A percentile compares a stretch with the other conserved stretches of the same genome.
Evolutionary conservation across 2,797 vertebrate species (phyloP).

Genomic region (Falco novaeseelandiae): DNA sequence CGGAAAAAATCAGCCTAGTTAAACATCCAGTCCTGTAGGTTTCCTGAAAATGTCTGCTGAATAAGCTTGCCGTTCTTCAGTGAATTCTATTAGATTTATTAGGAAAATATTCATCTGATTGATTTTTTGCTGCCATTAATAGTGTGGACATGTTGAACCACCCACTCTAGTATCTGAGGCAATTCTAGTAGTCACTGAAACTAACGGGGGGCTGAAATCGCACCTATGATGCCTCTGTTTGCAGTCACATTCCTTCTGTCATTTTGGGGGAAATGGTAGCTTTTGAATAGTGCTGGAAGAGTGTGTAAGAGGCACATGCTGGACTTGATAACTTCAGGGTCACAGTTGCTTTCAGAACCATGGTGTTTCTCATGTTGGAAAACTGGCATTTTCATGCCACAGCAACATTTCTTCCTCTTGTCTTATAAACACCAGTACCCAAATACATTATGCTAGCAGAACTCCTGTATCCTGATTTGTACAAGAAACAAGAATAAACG

Average conservation of each 20-base stretch:
- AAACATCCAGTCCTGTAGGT: not conserved
- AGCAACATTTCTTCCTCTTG: not conserved
- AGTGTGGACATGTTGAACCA: not conserved
- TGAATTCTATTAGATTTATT: not conserved
- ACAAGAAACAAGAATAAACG: not conserved
- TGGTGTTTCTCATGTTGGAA: not conserved
- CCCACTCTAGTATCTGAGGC: conserved; percentile 16
- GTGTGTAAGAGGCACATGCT: not conserved
- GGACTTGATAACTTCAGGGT: not conserved
- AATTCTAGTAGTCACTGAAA: not conserved
- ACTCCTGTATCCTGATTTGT: not conserved
- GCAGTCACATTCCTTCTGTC: not conserved
- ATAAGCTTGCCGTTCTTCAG: not conserved
- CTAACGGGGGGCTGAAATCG: not conserved
- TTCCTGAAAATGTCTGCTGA: not conserved
- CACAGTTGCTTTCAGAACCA: not conserved
- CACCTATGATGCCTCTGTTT: not conserved
- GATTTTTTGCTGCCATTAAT: not conserved
- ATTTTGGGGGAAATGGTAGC: not conserved
- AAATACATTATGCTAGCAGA: not conserved
- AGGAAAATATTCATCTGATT: not conserved
- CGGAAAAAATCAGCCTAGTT: not conserved
- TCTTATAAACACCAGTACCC: not conserved
- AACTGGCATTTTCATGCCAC: not conserved
- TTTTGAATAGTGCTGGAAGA: not conserved